Evolutionary conservation across 2,113 vertebrate species (phyloP).

Genomic region (Herpailurus yagouaroundi): DNA sequence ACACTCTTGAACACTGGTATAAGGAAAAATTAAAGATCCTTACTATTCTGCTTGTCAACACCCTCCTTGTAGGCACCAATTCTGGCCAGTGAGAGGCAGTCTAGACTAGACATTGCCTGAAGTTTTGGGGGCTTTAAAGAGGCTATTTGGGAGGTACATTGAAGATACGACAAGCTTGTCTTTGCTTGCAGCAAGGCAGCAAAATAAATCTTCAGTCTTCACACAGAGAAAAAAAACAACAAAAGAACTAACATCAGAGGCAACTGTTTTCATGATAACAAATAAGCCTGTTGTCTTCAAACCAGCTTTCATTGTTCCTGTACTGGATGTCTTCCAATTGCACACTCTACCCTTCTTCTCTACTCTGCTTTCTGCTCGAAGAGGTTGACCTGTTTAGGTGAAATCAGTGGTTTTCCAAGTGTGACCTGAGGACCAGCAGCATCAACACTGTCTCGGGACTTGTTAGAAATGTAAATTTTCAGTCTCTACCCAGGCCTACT

Average conservation of each 20-base stretch:
- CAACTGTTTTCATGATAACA: constrained; percentile 19
- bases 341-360: not conserved
- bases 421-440: not conserved
- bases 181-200: constrained; percentile 24
- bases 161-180: constrained; percentile 28
- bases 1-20: not conserved
- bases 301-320: not conserved
- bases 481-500: not conserved
- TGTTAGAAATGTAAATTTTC: not conserved
- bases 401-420: constrained; percentile 11
- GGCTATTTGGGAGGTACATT: not conserved
- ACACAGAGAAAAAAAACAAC: not conserved
- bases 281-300: constrained; percentile 28
- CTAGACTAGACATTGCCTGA: not conserved
- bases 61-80: not conserved
- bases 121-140: not conserved
- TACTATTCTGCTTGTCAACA: not conserved
- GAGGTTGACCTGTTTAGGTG: not conserved
- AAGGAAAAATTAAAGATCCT: not conserved
- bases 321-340: not conserved
- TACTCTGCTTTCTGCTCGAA: constrained; percentile 20
- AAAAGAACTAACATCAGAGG: not conserved
- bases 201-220: constrained; percentile 22
- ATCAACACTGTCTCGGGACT: not conserved
- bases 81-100: not conserved